These are phyloP conservation scores for Momotus momota DNA, from an alignment of 2,797 vertebrate species.

Conservation along the genomic window DNA sequence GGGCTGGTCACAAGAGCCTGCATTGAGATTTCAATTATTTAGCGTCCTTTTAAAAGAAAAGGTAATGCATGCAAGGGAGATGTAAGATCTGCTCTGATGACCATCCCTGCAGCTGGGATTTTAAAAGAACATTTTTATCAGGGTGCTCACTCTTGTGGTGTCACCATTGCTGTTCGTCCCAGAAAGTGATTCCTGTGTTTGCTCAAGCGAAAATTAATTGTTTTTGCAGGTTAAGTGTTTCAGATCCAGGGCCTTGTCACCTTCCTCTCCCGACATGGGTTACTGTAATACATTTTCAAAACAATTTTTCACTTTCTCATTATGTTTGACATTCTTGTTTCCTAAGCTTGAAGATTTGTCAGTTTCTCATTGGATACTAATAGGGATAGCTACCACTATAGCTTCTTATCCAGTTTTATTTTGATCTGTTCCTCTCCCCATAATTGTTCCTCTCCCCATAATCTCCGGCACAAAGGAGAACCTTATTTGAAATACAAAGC, in stretches of 20 bases:
- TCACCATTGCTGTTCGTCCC: not conserved
- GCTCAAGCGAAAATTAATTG: not conserved
- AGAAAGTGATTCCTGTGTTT: not conserved
- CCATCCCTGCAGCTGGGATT: not conserved
- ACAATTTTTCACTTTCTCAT: slow-evolving; percentile 12
- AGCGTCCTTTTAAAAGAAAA: slow-evolving; percentile 34
- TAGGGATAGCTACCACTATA: not conserved
- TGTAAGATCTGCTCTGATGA: slow-evolving; percentile 17
- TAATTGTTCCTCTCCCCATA: not conserved
- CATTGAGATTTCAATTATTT: slow-evolving; percentile 47
- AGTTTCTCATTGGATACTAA: not conserved
- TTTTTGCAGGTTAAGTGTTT: not conserved
- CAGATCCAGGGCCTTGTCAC: not conserved
- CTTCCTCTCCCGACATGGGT: not conserved
- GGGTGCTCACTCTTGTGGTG: not conserved
- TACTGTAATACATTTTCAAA: not conserved
- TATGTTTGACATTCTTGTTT: not conserved
- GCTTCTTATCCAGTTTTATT: not conserved
- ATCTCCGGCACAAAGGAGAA: not conserved
- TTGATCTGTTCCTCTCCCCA: not conserved
- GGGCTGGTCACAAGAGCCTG: not conserved
- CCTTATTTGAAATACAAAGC: not conserved
- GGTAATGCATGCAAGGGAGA: not conserved
- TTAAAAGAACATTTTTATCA: not conserved
- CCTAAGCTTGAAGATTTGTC: not conserved